phyloP scores from a whole-genome alignment of 2,113 vertebrate species.

The Chloropsis hardwickii region DNA sequence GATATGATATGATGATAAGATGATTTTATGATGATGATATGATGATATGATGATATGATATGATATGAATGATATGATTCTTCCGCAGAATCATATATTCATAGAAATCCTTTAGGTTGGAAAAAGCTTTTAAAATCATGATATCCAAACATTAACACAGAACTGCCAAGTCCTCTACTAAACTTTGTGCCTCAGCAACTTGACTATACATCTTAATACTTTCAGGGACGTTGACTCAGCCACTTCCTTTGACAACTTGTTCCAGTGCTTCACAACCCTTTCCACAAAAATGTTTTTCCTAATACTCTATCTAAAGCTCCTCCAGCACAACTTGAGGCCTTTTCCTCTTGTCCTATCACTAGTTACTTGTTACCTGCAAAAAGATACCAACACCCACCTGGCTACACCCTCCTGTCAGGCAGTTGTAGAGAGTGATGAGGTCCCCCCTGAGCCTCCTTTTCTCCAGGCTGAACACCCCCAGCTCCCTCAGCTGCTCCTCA shows the following conservation, averaged over 20 bases:
- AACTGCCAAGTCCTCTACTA: not conserved
- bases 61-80: not conserved
- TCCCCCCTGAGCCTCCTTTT: not conserved
- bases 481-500: not conserved
- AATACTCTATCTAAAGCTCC: not conserved
- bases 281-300: not conserved
- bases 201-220: not conserved
- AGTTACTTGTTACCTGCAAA: not conserved
- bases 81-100: not conserved
- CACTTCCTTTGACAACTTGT: not conserved
- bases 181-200: not conserved
- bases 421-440: fast-evolving
- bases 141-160: not conserved
- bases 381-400: fast-evolving
- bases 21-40: too few species aligned
- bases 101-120: not conserved
- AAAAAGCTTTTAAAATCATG: not conserved
- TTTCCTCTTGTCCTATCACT: not conserved
- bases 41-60: not conserved
- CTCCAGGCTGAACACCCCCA: not conserved
- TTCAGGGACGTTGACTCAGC: not conserved
- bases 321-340: not conserved
- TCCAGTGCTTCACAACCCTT: not conserved
- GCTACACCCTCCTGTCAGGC: fast-evolving
- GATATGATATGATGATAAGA: too few species aligned